Evolutionary conservation across 2,888 invertebrate genomes (phyloP), one percentile per base, ranked within the genome.

Genomic region (Conchocele bisecta): DNA sequence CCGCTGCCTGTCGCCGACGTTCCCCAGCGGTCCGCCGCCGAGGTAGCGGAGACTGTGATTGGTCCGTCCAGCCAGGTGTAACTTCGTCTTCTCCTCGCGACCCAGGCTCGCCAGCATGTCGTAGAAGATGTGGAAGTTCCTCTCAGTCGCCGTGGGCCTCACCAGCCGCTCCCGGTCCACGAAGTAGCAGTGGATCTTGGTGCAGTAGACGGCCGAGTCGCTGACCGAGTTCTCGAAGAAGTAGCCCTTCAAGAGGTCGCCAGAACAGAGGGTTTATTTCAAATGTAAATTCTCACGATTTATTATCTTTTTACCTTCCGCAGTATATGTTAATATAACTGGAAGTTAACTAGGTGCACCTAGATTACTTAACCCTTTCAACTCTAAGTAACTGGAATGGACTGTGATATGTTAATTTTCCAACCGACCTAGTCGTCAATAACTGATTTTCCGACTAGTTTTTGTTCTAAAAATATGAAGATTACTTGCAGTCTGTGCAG

Each of bases 61-160:
- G 41, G 95, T 94, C 91, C 96, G 96, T 5, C 96, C 96, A 87
- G 96, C 96, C 84, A 98, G 93, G 92, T 97, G 96, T 31, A 98
- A 93, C 92, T 96, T 96, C 20, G 94, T 94, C 91, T 95, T 92
- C 90, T 98, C 98, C 82, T 98, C 97, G 59, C 94, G 92, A 44
- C 95, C 94, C 28, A 98, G 93, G 0, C 98, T 98, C 20, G 97
- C 97, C 57, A 96, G 92, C 94, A 98, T 95, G 93, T 98, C 97
- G 92, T 98, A 98, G 93, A 98, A 98, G 86, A 98, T 97, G 91
- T 98, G 97, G 92, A 97, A 98, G 92, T 98, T 98, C 90, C 97
- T 96, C 92, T 98, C 98, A 88, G 95, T n/a, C n/a, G n/a, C n/a
- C 42, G 22, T 20, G 20, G 6, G 7, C 15, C 17, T 42, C 22